These are phyloP conservation scores for Leptinotarsa peninsularis DNA, from an alignment of 2,888 invertebrate genomes.

Conservation along the genomic window DNA sequence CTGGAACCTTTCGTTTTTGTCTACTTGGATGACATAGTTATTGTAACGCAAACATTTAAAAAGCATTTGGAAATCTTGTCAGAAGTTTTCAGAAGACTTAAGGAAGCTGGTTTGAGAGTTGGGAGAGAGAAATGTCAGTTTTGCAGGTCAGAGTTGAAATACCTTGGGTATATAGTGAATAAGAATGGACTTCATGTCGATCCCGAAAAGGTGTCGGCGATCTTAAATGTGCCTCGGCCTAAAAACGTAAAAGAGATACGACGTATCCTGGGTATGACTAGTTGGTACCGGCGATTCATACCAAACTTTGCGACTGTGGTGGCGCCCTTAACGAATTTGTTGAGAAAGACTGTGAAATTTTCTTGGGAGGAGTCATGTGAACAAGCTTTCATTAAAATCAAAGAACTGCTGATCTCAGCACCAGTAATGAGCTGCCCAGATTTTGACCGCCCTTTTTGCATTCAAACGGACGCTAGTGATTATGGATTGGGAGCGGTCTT, in stretches of 20 bases:
- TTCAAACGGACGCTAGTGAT: constrained; percentile 33
- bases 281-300: constrained; percentile 27
- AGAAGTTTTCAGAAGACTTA: constrained; percentile 47
- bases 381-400: neutral
- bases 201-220: constrained; percentile 42
- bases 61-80: constrained; percentile 44
- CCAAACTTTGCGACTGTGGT: constrained; percentile 17
- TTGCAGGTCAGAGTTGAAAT: constrained; percentile 40
- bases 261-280: neutral
- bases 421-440: constrained; percentile 26
- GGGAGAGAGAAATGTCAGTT: constrained; percentile 42
- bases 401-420: constrained; percentile 9
- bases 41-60: constrained; percentile 41
- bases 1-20: constrained; percentile 8
- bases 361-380: constrained; percentile 3
- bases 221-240: constrained; percentile 27
- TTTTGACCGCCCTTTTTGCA: constrained; percentile 28
- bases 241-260: constrained; percentile 21
- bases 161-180: constrained; percentile 45
- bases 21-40: constrained; percentile 31
- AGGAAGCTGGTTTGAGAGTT: constrained; percentile 46
- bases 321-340: constrained; percentile 9
- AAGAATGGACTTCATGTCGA: constrained; percentile 37
- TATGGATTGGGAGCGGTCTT: constrained; percentile 34
- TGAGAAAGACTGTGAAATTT: neutral